Evolutionary conservation across 2,888 invertebrate genomes (phyloP).

Genomic region (Limnephilus marmoratus): DNA sequence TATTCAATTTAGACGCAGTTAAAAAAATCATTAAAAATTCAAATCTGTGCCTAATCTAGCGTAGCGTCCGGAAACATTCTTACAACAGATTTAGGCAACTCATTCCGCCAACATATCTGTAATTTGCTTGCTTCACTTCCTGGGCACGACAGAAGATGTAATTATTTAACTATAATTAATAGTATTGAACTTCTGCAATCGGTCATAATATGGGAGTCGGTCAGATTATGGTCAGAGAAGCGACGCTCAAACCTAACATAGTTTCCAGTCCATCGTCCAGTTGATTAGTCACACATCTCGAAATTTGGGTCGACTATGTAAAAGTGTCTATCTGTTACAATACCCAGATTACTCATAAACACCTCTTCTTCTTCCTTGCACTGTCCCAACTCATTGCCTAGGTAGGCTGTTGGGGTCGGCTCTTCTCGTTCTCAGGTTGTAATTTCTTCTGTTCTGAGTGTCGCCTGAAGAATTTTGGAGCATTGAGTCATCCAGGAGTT

Average conservation of each 20-base stretch:
- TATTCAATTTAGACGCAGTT: neutral
- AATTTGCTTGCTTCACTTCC: neutral
- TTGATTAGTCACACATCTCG: too few species aligned
- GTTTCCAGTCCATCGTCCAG: neutral
- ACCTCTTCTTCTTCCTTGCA: too few species aligned
- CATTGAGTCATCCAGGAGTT: too few species aligned
- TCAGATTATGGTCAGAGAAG: neutral
- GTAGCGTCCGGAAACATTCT: neutral
- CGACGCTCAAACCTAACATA: neutral
- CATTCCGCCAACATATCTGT: neutral
- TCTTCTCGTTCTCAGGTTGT: too few species aligned
- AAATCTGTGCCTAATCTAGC: neutral
- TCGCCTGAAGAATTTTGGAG: too few species aligned
- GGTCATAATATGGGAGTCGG: neutral
- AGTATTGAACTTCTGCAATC: neutral
- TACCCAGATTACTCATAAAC: too few species aligned
- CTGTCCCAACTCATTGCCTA: too few species aligned
- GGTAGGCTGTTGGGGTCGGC: too few species aligned
- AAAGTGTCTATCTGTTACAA: too few species aligned
- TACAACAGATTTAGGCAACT: neutral
- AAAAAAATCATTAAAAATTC: neutral
- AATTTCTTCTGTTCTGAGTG: too few species aligned
- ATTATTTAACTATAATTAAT: neutral
- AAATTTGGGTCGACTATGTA: too few species aligned
- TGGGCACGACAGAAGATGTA: neutral